A percentile compares a stretch with the other conserved stretches of the same genome.
phyloP scores from a whole-genome alignment of 2,888 invertebrate species.

The Asteroscopus sphinx region DNA sequence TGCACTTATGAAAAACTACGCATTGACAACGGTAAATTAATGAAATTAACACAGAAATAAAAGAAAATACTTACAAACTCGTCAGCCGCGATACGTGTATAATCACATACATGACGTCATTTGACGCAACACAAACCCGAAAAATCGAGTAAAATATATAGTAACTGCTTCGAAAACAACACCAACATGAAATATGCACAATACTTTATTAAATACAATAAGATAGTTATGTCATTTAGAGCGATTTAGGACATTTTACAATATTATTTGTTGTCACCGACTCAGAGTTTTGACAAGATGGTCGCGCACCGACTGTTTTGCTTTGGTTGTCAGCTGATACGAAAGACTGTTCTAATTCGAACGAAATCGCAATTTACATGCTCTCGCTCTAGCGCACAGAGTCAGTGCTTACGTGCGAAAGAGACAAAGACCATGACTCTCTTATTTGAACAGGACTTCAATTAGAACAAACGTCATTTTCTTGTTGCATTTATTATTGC shows the following conservation, averaged over 20 bases:
- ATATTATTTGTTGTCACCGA: conserved; percentile 89
- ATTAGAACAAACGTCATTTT: conserved; percentile 83
- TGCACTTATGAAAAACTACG: conserved; percentile 68
- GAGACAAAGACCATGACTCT: conserved; percentile 71
- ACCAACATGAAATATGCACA: conserved; percentile 82
- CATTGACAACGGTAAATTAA: conserved; percentile 67
- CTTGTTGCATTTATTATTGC: conserved; percentile 83
- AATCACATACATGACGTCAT: conserved; percentile 90
- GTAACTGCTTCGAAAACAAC: conserved; percentile 79
- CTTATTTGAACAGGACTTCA: conserved; percentile 73
- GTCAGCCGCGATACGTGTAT: conserved; percentile 88
- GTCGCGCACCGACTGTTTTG: conserved; percentile 91
- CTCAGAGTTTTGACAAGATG: conserved; percentile 90
- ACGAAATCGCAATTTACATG: conserved; percentile 62
- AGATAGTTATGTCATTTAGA: conserved; percentile 84
- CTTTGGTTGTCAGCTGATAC: conserved; percentile 91
- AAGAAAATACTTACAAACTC: conserved; percentile 89
- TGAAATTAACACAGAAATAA: conserved; percentile 84
- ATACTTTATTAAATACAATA: conserved; percentile 82
- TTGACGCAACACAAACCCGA: conserved; percentile 88
- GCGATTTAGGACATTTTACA: conserved; percentile 88
- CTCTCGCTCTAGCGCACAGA: conserved; percentile 64
- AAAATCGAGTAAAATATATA: conserved; percentile 87
- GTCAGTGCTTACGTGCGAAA: conserved; percentile 40
- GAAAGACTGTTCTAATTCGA: conserved; percentile 80